A percentile compares a stretch with the other conserved stretches of the same genome.
Evolutionary conservation across 2,113 vertebrate species (phyloP).

Genomic region (Dunckerocampus dactyliophorus): DNA sequence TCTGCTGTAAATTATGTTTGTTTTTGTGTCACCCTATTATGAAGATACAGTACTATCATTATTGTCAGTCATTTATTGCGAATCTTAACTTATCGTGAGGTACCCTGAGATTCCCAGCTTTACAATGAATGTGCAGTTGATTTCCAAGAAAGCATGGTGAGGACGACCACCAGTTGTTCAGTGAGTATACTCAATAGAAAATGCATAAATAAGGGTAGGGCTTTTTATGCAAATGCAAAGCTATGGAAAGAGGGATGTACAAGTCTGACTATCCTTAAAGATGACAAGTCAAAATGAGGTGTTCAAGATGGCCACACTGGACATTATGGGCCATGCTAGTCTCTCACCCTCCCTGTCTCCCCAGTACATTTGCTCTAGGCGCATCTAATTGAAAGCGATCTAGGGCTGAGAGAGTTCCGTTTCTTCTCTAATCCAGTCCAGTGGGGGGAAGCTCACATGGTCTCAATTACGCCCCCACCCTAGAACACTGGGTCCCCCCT

Average conservation of each 20-base stretch:
- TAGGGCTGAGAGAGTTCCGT: conserved; percentile 89
- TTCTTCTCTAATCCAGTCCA: conserved; percentile 87
- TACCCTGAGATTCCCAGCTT: no score
- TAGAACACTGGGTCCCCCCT: conserved; percentile 79
- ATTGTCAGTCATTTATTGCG: no score
- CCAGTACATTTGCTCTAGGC: conserved; percentile 83
- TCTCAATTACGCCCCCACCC: conserved; percentile 92
- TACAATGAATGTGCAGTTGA: no score
- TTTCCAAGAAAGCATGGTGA: no score
- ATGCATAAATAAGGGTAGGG: not conserved
- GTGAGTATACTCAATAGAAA: no score
- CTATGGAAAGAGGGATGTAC: not conserved
- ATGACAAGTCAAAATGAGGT: not conserved
- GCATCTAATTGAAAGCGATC: conserved; percentile 99
- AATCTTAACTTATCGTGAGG: no score
- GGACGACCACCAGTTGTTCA: no score
- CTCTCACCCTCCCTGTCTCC: conserved; percentile 77
- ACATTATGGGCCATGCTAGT: conserved; percentile 32
- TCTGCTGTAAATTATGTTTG: no score
- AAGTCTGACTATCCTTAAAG: not conserved
- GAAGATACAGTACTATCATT: no score
- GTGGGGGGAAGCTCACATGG: conserved; percentile 93
- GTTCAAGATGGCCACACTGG: not conserved
- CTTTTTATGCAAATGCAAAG: not conserved
- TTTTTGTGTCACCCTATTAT: no score